Evolutionary conservation across 64 coral and sea anemone species (phyloP), one percentile per base, ranked within the genome.

Genomic region (Montipora capricornis): DNA sequence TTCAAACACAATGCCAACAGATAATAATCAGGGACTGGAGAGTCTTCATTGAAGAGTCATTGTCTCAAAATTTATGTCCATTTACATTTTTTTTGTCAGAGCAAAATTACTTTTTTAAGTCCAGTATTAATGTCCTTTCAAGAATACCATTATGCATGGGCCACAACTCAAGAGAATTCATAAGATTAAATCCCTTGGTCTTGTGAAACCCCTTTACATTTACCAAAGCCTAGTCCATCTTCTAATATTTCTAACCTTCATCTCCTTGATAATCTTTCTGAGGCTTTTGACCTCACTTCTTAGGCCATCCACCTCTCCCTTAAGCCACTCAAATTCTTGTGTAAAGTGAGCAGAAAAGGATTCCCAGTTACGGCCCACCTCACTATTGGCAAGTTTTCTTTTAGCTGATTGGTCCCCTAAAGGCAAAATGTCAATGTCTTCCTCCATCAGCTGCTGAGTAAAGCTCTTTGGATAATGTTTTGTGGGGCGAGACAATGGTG

Each of bases 291-390:
- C 87, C 9, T 88, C 68, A 14, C 44, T 88, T 59, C n/a, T 78
- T 0, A 89, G 73, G 51, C 70, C 47, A 74, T 89, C 87, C 69
- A 89, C 70, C 49, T 89, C 74, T 74, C 11, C 87, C 59, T 89
- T 89, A 10, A 89, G 10, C 44, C 69, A 76, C 68, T 89, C 74
- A 58, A 89, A 89, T 77, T 89, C 73, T 13, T 89, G 68, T 2
- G 87, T 89, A 17, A 89, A 89, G 16, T 89, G 87, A 19, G 71
- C 58, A 7, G 73, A 16, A 26, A 89, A 89, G 2, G 71, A 76
- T 19, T 77, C 49, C 87, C 87, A 89, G 77, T 53, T 80, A 52
- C 50, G 49, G 44, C 76, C 76, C 12, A 49, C 29, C 29, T 37
- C 29, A 37, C 29, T 78, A 48, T 44, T 78, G 8, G 8, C 11